Base-by-base conservation (phyloP, 2,888 invertebrate species). In the Muscina levida region DNA sequence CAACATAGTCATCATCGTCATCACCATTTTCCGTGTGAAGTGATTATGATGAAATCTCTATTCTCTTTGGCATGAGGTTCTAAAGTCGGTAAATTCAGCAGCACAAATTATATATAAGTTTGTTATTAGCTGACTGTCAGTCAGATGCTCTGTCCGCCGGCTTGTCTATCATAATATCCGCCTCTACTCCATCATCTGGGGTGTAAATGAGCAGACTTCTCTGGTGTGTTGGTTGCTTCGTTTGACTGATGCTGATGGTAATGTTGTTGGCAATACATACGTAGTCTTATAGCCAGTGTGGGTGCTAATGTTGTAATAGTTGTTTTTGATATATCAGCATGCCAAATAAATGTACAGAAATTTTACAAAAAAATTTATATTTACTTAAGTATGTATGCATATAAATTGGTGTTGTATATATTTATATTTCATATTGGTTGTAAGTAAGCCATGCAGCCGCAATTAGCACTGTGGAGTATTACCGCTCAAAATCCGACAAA, bases 91-190 rank as follows among this genome's bases (percentile, higher is more conserved):
- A 48, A 67, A 67, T 37, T 31, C 67, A 67, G 48, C 48, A 51
- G 48, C 37, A 67, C 46, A 48, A 67, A 53, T 71, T 68, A 48
- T 62, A 42, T 15, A 62, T 37, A 48, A 67, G 67, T 37, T 62
- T 48, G 37, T 67, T 67, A 42, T 65, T 51, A 53, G 39, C 72
- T 17, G 62, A 17, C 51, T 48, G 31, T 15, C 72, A 42, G 51
- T 11, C 39, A n/a, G 62, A 2, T 13, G 13, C 31, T 46, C 72
- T 59, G 56, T 24, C 31, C 26, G 59, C 17, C 59, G 17, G 62
- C 1, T 39, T 22, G 62, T 22, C 19, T 19, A 13, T 15, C 37
- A 10, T 17, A 8, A 59, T 59, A 37, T 53, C 53, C 53, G 48
- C 22, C 59, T 31, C n/a, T 6, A 1, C 57, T 19, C 15, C 37